Percentiles rank a stretch among this genome's conserved stretches.
phyloP scores from a whole-genome alignment of 2,888 invertebrate genomes.

The Chrysodeixis includens region DNA sequence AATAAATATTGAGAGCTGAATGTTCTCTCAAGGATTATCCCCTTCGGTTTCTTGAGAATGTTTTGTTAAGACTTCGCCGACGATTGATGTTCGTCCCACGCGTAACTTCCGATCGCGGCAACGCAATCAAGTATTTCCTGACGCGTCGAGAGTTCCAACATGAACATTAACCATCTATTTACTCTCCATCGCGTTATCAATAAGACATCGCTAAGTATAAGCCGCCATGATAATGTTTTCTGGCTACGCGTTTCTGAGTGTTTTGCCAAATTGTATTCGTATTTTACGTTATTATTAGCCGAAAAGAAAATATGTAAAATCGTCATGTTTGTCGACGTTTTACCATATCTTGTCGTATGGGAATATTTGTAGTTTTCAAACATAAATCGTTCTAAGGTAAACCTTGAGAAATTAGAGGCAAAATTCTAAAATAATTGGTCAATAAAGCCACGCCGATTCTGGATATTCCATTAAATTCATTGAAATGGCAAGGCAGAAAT shows the following conservation, averaged over 20 bases:
- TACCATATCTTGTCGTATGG: not conserved
- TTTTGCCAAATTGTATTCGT: slow-evolving; percentile 31
- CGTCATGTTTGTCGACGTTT: not conserved
- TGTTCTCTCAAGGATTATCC: slow-evolving; percentile 7
- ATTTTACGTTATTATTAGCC: slow-evolving; percentile 24
- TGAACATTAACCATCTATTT: slow-evolving; percentile 15
- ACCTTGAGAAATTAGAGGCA: not conserved
- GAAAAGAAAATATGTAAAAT: not conserved
- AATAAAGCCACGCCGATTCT: slow-evolving; percentile 5
- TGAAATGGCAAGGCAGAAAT: slow-evolving; percentile 39
- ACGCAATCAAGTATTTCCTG: slow-evolving; percentile 32
- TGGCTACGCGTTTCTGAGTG: slow-evolving; percentile 8
- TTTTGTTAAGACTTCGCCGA: slow-evolving; percentile 18
- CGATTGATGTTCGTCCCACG: slow-evolving; percentile 44
- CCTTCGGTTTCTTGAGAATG: slow-evolving; percentile 14
- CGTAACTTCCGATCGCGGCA: slow-evolving; percentile 31
- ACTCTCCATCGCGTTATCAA: slow-evolving; percentile 3
- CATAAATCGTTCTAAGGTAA: not conserved
- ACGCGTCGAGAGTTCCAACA: slow-evolving; percentile 32
- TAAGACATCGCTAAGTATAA: slow-evolving; percentile 10
- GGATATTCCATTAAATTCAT: slow-evolving; percentile 19
- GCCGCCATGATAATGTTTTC: slow-evolving; percentile 16
- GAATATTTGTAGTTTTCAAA: not conserved
- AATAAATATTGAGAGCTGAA: not conserved
- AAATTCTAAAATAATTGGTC: not conserved